Base-by-base conservation (phyloP, 2,888 invertebrate genomes). In the Clitarchus hookeri region DNA sequence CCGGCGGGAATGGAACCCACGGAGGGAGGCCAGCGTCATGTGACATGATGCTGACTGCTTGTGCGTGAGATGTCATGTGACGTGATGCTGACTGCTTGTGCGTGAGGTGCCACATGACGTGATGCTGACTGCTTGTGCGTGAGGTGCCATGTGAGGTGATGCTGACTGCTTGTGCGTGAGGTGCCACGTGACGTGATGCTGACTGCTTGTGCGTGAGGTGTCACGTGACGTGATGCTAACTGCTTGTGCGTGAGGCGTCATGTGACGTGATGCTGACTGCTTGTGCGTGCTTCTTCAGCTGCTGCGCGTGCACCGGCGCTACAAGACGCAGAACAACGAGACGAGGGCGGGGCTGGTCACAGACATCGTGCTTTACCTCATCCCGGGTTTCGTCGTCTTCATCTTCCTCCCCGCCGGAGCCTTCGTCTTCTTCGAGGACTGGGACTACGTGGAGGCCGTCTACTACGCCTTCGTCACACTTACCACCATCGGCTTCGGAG, bases 401-500 rank as follows among this genome's bases (percentile, higher is more conserved):
- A 95, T 98, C 86, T 95, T 98, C 89, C 91, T 98, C 82, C 98
- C 98, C 0, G 95, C 98, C 0, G 95, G 96, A 88, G 93, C 97
- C 77, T 97, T 98, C 90, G 95, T 96, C 26, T 94, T 96, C 85
- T 96, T 97, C 89, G 98, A 98, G 92, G 80, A 85, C 85, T 98
- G 98, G 98, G 94, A 94, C 13, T 98, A 96, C 90, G 94, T 96
- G 13, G 95, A 97, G 80, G 94, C 97, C 0, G 93, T 98, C 80
- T 98, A 98, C 91, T 98, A 96, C 90, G 95, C 97, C 27, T 98
- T 97, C 90, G 96, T 97, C 23, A 97, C 97, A 0, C 93, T 97
- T 19, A 96, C 97, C 4, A 97, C 97, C 6, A 98, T 98, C 88
- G 98, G 98, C 78, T 98, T 98, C 91, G 98, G 98, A n/a, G 98